phyloP scores from a whole-genome alignment of 2,113 vertebrate species.

The Apteryx mantelli region DNA sequence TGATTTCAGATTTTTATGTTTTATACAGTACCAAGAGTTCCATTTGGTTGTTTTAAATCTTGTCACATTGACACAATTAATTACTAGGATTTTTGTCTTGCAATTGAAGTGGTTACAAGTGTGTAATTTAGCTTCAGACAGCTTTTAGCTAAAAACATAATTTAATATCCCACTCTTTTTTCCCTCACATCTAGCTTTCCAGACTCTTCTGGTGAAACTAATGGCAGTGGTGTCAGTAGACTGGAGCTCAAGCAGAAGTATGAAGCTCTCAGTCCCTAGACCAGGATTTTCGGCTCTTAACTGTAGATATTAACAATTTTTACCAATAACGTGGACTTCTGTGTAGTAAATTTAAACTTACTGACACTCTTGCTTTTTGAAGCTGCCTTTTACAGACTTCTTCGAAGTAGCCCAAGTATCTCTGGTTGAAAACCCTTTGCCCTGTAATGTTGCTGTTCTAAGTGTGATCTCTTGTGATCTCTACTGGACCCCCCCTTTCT shows the following conservation, averaged over 20 bases:
- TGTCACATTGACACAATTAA: slow-evolving; percentile 40
- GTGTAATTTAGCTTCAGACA: slow-evolving; percentile 15
- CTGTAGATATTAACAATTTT: not conserved
- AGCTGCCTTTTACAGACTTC: not conserved
- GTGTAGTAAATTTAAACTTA: not conserved
- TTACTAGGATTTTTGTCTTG: slow-evolving; percentile 30
- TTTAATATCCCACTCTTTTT: slow-evolving; percentile 29
- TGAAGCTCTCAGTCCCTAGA: not conserved
- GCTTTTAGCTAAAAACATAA: slow-evolving; percentile 43
- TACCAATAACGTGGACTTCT: not conserved
- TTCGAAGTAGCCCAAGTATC: not conserved
- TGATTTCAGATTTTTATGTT: slow-evolving; percentile 36
- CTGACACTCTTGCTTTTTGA: not conserved
- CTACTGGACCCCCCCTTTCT: not conserved
- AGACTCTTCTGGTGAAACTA: not conserved
- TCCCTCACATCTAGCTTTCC: not conserved
- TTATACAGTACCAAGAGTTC: not conserved
- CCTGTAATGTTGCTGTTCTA: not conserved
- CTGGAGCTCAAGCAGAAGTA: not conserved
- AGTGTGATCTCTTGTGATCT: not conserved
- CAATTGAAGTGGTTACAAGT: slow-evolving; percentile 33
- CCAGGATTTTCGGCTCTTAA: not conserved
- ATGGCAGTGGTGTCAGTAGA: not conserved
- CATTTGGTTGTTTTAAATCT: slow-evolving; percentile 6
- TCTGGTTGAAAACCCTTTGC: not conserved